Conservation (phyloP, 1,140 invertebrate species). For the Eumaeus atala region DNA sequence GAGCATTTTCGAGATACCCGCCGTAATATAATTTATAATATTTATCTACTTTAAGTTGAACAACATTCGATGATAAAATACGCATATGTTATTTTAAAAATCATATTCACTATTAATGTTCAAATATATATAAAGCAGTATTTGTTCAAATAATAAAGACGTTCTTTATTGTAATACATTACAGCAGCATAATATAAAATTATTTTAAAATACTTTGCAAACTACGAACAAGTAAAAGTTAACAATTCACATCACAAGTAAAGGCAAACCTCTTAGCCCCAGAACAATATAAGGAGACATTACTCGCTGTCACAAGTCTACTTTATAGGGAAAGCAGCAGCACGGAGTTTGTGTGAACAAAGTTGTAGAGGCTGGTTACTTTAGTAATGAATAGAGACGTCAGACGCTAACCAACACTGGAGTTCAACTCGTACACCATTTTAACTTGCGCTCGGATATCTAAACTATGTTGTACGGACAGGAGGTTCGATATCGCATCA, state of each 20-base stretch:
- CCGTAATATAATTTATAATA: too few species aligned
- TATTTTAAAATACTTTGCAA: too few species aligned
- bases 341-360: slow-evolving; percentile 58
- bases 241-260: slow-evolving; percentile 63
- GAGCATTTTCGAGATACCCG: too few species aligned
- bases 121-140: too few species aligned
- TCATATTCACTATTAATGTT: too few species aligned
- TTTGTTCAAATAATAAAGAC: too few species aligned
- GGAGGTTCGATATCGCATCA: slow-evolving; percentile 27
- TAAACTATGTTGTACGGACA: slow-evolving; percentile 45
- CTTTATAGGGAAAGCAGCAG: slow-evolving; percentile 67
- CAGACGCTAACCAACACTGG: slow-evolving; percentile 55
- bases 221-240: slow-evolving; percentile 41
- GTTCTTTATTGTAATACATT: too few species aligned
- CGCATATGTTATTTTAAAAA: too few species aligned
- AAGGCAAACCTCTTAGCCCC: slow-evolving; percentile 67
- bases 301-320: slow-evolving; percentile 71
- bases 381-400: slow-evolving; percentile 70
- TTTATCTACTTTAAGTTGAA: too few species aligned
- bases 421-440: slow-evolving; percentile 59
- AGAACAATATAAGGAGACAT: slow-evolving; percentile 71
- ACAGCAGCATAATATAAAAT: too few species aligned
- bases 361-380: slow-evolving; percentile 61
- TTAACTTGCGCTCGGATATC: slow-evolving; percentile 43
- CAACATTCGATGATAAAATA: too few species aligned